Percentiles rank a stretch among this genome's conserved stretches.
phyloP scores from a whole-genome alignment of 2,113 vertebrate genomes.

The Dicaeum eximium region DNA sequence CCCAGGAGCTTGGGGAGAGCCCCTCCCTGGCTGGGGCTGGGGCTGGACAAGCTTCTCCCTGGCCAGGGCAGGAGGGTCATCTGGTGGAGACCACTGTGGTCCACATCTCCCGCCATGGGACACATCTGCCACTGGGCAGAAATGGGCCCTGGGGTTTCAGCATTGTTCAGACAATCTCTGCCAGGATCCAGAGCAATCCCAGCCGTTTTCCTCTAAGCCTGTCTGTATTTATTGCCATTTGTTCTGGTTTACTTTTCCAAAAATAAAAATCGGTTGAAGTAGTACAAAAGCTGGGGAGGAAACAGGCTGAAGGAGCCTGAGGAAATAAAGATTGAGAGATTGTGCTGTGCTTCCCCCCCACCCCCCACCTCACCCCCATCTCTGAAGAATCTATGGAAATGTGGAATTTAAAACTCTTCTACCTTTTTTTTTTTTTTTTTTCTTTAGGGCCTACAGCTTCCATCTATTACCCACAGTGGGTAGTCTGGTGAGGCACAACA shows the following conservation, averaged over 20 bases:
- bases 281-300: not conserved
- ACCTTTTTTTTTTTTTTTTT: not conserved
- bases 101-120: not conserved
- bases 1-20: not conserved
- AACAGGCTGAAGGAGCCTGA: not conserved
- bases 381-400: not conserved
- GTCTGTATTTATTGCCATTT: not conserved
- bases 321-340: not conserved
- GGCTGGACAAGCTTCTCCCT: not conserved
- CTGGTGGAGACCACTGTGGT: accelerated
- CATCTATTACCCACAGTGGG: accelerated
- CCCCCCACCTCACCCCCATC: not conserved
- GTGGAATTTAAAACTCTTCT: not conserved
- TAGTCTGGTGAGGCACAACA: not conserved
- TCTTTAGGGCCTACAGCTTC: not conserved
- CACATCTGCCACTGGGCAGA: not conserved
- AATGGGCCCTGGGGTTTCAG: not conserved
- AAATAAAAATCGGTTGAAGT: slow-evolving; percentile 29
- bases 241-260: slow-evolving; percentile 28
- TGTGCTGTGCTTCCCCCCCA: not conserved
- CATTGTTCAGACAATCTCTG: not conserved
- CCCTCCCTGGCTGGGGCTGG: accelerated
- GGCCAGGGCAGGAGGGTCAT: not conserved
- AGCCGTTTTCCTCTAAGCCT: not conserved
- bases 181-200: not conserved